A percentile compares a stretch with the other conserved stretches of the same genome.
Evolutionary conservation across 2,797 vertebrate genomes (phyloP).

Genomic region (Typhlichthys eigenmanni): DNA sequence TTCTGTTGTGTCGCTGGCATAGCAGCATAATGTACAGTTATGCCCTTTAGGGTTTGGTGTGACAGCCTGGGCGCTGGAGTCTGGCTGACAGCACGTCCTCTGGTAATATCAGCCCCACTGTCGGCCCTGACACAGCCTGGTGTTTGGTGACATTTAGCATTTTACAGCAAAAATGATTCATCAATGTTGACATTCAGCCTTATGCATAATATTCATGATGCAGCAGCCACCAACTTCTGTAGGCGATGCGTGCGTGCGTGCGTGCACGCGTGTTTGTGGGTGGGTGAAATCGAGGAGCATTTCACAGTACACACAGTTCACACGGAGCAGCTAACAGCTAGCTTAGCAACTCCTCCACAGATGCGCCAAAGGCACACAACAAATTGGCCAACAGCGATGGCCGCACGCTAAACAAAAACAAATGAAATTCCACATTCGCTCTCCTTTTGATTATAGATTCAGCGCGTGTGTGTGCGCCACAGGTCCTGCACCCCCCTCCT

Average conservation of each 20-base stretch:
- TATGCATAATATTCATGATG: slow-evolving; percentile 73
- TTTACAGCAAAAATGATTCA: slow-evolving; percentile 71
- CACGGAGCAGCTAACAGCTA: no score
- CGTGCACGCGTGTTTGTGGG: no score
- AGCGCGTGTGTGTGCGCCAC: neutral
- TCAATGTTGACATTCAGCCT: slow-evolving; percentile 73
- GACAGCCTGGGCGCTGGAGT: slow-evolving; percentile 47
- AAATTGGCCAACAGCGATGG: no score
- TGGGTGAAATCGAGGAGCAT: slow-evolving; percentile 30
- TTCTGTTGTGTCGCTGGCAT: slow-evolving; percentile 44
- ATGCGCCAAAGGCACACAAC: no score
- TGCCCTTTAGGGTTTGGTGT: slow-evolving; percentile 42
- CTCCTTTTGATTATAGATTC: no score
- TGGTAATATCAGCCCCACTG: slow-evolving; percentile 38
- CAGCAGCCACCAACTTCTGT: slow-evolving; percentile 66
- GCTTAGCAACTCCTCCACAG: neutral
- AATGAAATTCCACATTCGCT: no score
- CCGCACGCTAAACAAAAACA: no score
- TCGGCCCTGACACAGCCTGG: slow-evolving; percentile 54
- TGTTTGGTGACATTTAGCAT: slow-evolving; percentile 75
- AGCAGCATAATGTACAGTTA: slow-evolving; percentile 26
- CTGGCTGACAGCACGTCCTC: slow-evolving; percentile 51
- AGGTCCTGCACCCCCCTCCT: slow-evolving; percentile 2
- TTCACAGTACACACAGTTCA: no score
- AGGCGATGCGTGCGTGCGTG: slow-evolving; percentile 38